A percentile compares a stretch with the other conserved stretches of the same genome.
phyloP scores from a whole-genome alignment of 35 echinoderm and acorn worm genomes.

The Ophioderma brevispina region DNA sequence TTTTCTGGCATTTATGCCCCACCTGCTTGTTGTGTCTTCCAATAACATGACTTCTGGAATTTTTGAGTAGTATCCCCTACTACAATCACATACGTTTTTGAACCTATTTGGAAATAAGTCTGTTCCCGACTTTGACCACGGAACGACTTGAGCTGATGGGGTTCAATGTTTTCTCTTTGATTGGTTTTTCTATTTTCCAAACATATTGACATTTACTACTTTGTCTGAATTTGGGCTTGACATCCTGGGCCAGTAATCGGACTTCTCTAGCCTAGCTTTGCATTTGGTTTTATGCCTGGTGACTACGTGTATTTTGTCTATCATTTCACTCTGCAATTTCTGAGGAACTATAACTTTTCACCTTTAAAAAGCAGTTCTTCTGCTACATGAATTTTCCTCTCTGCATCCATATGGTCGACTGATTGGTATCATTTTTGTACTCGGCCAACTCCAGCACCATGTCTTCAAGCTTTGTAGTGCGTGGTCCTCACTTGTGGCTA shows the following conservation, averaged over 20 bases:
- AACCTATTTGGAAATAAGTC: constrained; percentile 41
- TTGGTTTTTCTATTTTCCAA: constrained; percentile 23
- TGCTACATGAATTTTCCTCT: not conserved
- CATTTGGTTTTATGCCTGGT: constrained; percentile 50
- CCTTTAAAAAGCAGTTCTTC: not conserved
- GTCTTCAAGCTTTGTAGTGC: constrained; percentile 20
- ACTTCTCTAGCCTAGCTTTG: constrained; percentile 32
- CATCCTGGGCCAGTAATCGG: constrained; percentile 55
- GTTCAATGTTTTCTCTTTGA: constrained; percentile 42
- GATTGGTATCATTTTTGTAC: not conserved
- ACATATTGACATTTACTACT: constrained; percentile 15
- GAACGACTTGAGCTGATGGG: constrained; percentile 19
- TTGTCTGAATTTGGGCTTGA: constrained; percentile 19
- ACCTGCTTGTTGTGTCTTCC: not conserved
- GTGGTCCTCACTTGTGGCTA: constrained; percentile 10
- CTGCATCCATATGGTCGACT: not conserved
- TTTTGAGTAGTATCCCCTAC: constrained; percentile 44
- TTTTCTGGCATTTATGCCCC: not conserved
- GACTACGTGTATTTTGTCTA: constrained; percentile 53
- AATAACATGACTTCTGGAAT: constrained; percentile 32
- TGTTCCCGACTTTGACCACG: constrained; percentile 52
- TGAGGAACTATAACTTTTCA: not conserved
- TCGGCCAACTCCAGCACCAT: not conserved
- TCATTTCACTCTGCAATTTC: constrained; percentile 39
- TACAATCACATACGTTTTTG: constrained; percentile 32